Evolutionary conservation across 2,888 invertebrate genomes (phyloP).

Genomic region (Leucophora obtusa): DNA sequence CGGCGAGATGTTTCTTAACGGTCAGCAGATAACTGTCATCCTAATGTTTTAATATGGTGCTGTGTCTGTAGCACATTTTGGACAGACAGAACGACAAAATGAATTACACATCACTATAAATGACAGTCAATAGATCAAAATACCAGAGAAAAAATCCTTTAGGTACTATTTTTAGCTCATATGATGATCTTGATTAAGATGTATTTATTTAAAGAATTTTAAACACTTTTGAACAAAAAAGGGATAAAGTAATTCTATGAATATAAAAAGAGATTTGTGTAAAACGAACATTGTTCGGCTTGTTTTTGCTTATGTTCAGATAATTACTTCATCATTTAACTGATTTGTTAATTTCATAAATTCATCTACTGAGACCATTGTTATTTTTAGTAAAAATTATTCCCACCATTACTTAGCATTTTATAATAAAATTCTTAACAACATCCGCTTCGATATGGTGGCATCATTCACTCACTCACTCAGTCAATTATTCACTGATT

Average conservation of each 20-base stretch:
- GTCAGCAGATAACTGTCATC: too few species aligned
- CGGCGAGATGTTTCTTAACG: too few species aligned
- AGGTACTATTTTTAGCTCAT: conserved; percentile 55
- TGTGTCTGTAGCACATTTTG: conserved; percentile 10
- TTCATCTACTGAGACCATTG: conserved; percentile 40
- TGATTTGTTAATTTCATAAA: conserved; percentile 12
- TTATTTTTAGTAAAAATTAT: conserved; percentile 53
- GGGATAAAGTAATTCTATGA: conserved; percentile 2
- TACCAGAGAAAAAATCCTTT: conserved; percentile 11
- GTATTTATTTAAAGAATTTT: conserved; percentile 42
- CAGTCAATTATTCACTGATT: neutral
- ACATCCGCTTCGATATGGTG: conserved; percentile 46
- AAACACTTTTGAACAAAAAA: conserved; percentile 21
- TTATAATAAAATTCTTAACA: conserved; percentile 21
- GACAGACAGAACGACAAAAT: conserved; percentile 44
- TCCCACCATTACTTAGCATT: conserved; percentile 55
- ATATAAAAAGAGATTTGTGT: conserved; percentile 1
- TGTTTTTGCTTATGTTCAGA: neutral
- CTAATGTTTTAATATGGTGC: conserved; percentile 18
- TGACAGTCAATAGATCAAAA: conserved; percentile 64
- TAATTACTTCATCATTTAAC: conserved; percentile 35
- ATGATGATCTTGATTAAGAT: conserved; percentile 54
- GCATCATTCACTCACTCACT: conserved; percentile 29
- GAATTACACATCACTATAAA: conserved; percentile 59
- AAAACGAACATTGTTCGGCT: neutral